Conservation (phyloP, 1,140 invertebrate species). For the Agrilus planipennis region DNA sequence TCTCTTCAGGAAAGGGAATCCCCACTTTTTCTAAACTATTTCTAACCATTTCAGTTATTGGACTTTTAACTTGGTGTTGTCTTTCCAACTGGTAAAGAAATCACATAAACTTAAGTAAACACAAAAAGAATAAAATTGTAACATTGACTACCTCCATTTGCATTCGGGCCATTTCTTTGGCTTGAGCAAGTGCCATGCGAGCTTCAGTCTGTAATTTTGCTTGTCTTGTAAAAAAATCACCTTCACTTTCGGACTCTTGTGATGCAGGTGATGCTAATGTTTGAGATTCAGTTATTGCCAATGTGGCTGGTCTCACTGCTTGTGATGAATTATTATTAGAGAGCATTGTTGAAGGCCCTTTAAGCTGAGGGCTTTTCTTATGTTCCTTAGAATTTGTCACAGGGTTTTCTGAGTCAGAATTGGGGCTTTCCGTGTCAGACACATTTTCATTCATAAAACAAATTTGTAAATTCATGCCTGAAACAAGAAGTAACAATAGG, state of each 20-base stretch:
- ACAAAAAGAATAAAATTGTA: not conserved
- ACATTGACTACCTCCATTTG: constrained; percentile 66
- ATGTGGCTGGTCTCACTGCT: constrained; percentile 23
- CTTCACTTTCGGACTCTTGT: constrained; percentile 38
- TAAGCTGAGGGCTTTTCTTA: constrained; percentile 27
- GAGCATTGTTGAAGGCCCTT: constrained; percentile 1
- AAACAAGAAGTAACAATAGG: too few relatives aligned
- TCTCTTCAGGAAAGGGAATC: constrained; percentile 67
- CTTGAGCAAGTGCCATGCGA: constrained; percentile 77
- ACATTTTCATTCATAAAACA: constrained; percentile 91
- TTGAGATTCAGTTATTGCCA: constrained; percentile 28
- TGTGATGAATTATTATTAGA: constrained; percentile 15
- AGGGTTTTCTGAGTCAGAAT: constrained; percentile 49
- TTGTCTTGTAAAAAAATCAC: constrained; percentile 69
- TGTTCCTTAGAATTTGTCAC: constrained; percentile 27
- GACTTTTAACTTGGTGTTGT: constrained; percentile 65
- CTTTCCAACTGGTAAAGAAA: constrained; percentile 48
- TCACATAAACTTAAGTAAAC: not conserved
- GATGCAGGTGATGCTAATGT: constrained; percentile 21
- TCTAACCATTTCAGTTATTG: constrained; percentile 73
- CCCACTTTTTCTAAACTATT: constrained; percentile 70
- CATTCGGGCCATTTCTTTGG: constrained; percentile 83
- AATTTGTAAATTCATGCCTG: constrained; percentile 87
- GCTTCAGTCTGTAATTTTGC: constrained; percentile 81
- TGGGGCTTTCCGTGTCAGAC: constrained; percentile 66